Percentiles rank a stretch among this genome's conserved stretches.
Conservation (phyloP, 2,113 vertebrate genomes). For the Hirundichthys speculiger region DNA sequence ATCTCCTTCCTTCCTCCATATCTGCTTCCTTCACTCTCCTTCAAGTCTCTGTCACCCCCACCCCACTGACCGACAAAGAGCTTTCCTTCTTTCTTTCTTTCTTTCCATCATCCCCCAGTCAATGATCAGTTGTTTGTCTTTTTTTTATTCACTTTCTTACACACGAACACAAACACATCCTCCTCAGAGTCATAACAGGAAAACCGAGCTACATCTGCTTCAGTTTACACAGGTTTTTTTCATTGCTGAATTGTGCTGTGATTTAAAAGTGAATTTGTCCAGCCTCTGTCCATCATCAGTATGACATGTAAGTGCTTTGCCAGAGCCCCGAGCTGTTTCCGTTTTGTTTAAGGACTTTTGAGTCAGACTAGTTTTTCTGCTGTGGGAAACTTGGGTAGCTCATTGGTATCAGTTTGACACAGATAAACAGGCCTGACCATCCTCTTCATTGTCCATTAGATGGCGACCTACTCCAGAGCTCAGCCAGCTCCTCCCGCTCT, state of each 20-base stretch:
- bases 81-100: neutral
- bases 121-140: neutral
- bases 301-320: neutral
- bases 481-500: neutral
- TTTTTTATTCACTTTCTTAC: neutral
- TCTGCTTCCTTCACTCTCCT: slow-evolving; percentile 62
- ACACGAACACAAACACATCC: too few relatives aligned
- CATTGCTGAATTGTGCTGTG: too few relatives aligned
- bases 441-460: slow-evolving; percentile 45
- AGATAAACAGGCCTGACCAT: neutral
- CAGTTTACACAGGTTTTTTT: too few relatives aligned
- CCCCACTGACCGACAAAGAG: too few relatives aligned
- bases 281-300: neutral
- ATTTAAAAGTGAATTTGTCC: neutral
- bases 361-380: slow-evolving; percentile 16
- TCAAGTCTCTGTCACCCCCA: slow-evolving; percentile 1
- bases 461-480: slow-evolving; percentile 35
- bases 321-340: neutral
- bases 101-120: neutral
- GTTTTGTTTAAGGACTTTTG: neutral
- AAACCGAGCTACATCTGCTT: too few relatives aligned
- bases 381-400: slow-evolving; percentile 20
- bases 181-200: too few relatives aligned
- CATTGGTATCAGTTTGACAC: slow-evolving; percentile 2
- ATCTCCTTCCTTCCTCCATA: slow-evolving; percentile 73